These are phyloP conservation scores for Dolichotis patagonum DNA, from an alignment of 2,113 vertebrate genomes.

Conservation along the genomic window DNA sequence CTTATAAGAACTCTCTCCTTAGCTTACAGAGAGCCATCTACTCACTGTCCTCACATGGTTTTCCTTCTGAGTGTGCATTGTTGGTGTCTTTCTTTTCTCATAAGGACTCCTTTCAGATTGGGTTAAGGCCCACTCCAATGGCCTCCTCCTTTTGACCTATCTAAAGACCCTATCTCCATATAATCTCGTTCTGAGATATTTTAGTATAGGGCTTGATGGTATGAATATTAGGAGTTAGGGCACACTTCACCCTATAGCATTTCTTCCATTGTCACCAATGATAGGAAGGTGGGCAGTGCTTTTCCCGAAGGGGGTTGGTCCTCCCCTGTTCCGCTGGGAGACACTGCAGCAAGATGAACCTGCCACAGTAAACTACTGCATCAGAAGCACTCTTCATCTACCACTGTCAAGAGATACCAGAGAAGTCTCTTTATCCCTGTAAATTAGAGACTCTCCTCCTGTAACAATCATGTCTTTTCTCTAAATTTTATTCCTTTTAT, in stretches of 20 bases:
- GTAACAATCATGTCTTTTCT: not conserved
- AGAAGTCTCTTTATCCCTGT: not conserved
- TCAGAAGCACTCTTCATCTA: not conserved
- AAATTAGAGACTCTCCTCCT: not conserved
- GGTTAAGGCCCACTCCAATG: not conserved
- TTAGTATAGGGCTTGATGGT: not conserved
- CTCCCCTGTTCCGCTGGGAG: not conserved
- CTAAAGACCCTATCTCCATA: not conserved
- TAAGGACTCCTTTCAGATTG: not conserved
- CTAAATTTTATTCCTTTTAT: not conserved
- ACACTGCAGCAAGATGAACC: not conserved
- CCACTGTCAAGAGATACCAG: not conserved
- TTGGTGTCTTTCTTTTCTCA: not conserved
- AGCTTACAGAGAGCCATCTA: not conserved
- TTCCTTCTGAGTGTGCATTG: not conserved
- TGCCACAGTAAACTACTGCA: not conserved
- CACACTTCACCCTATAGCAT: not conserved
- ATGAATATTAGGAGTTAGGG: not conserved
- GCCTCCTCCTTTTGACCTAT: not conserved
- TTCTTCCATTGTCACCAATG: not conserved
- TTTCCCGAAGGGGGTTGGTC: not conserved
- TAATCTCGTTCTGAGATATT: not conserved
- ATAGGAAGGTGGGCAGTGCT: not conserved
- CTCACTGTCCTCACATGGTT: not conserved
- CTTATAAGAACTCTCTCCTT: not conserved